These are phyloP conservation scores for Mirza zaza DNA, from an alignment of 2,113 vertebrate genomes.

Conservation along the genomic window DNA sequence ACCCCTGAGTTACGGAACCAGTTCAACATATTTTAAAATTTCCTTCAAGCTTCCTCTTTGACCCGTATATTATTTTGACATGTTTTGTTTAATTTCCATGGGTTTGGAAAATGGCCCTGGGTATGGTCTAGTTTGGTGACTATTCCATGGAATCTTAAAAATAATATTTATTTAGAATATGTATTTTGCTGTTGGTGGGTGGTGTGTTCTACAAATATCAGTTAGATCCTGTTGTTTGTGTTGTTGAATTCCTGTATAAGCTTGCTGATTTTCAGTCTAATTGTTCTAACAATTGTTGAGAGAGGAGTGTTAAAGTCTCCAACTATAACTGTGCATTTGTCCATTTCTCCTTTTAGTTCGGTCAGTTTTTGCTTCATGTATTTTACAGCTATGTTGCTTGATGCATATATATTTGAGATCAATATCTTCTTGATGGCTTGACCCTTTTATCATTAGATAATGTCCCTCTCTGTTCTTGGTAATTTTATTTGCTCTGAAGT, in stretches of 20 bases:
- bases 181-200: neutral
- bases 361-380: neutral
- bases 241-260: neutral
- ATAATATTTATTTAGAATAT: slow-evolving; percentile 1
- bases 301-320: neutral
- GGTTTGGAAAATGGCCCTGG: neutral
- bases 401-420: neutral
- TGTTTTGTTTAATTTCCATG: neutral
- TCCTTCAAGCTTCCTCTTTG: neutral
- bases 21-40: neutral
- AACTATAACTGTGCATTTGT: neutral
- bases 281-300: neutral
- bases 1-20: neutral
- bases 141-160: neutral
- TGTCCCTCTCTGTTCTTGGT: neutral
- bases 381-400: neutral
- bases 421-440: neutral
- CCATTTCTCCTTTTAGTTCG: neutral
- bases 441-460: neutral
- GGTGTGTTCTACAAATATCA: neutral
- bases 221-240: neutral
- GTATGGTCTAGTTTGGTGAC: neutral
- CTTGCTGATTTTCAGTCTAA: neutral
- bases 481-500: slow-evolving; percentile 17
- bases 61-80: neutral